Evolutionary conservation across 2,888 invertebrate species (phyloP), one percentile per base, ranked within the genome.

Genomic region (Diloba caeruleocephala): DNA sequence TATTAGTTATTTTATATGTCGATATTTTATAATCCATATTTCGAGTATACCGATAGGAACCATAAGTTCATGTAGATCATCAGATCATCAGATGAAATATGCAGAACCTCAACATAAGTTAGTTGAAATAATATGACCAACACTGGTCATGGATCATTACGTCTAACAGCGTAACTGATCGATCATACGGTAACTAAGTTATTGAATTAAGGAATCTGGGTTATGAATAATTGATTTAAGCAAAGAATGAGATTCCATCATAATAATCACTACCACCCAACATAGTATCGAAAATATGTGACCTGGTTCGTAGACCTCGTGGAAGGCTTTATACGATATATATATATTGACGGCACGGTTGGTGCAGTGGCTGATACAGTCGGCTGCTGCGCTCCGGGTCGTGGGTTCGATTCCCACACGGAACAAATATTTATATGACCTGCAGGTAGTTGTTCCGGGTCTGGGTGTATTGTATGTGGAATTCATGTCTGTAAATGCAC

Each of bases 141-240:
- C 36, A 37, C 21, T 56, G 19, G 32, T 25, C 29, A 66, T 6
- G 48, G 34, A 45, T 41, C 28, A 26, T 64, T 33, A 51, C 9
- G 13, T 48, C 28, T 37, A 51, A 19, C 23, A 7, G 37, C 45
- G 38, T 50, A 14, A 28, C 42, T 10, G 25, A 48, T 63, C 14
- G 33, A 32, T 31, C 19, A 38, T 29, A 43, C 7, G 29, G 33
- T 43, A n/a, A n/a, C n/a, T n/a, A 45, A 52, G 23, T 64, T 53
- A 58, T 56, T 60, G 15, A 64, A 70, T 67, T 52, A 57, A 28
- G n/a, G 45, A 59, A 65, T 58, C 48, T 62, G 45, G 71, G 68
- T 53, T 55, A 59, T 43, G 32, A 58, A 52, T 57, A 70, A 70
- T 67, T 67, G 61, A 70, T 70, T 70, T 32, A 21, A 55, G 46